Evolutionary conservation across 2,888 invertebrate genomes (phyloP).

Genomic region (Aethes cnicana): DNA sequence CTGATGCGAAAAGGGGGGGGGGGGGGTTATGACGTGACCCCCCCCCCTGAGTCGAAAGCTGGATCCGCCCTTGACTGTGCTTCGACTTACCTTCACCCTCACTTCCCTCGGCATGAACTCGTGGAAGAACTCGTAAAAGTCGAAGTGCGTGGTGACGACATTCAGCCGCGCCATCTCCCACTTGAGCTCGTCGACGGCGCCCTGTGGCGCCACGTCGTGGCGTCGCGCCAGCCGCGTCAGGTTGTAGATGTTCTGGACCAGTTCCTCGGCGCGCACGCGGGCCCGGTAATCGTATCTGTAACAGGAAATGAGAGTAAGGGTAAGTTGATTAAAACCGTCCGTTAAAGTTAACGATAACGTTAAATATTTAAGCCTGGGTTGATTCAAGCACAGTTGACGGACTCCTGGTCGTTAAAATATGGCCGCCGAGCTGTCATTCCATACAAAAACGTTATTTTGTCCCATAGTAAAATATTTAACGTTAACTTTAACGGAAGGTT

Average conservation of each 20-base stretch:
- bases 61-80: no score
- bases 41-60: no score
- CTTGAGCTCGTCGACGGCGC: slow-evolving; percentile 51
- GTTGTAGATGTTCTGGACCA: slow-evolving; percentile 58
- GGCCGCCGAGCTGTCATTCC: no score
- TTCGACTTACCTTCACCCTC: slow-evolving; percentile 63
- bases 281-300: slow-evolving; percentile 70
- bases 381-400: no score
- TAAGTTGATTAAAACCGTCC: no score
- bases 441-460: no score
- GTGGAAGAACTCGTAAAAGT: slow-evolving; percentile 69
- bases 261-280: slow-evolving; percentile 63
- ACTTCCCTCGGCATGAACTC: slow-evolving; percentile 69
- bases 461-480: no score
- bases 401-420: no score
- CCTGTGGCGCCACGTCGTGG: slow-evolving; percentile 41
- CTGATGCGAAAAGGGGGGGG: no score
- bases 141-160: slow-evolving; percentile 62
- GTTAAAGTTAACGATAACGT: not conserved
- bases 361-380: slow-evolving; percentile 2
- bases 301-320: no score
- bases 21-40: no score
- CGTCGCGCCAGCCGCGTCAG: slow-evolving; percentile 52
- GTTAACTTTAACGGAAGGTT: no score
- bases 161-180: slow-evolving; percentile 62